Conservation (phyloP, 2,797 vertebrate species). For the Gouania willdenowi region DNA sequence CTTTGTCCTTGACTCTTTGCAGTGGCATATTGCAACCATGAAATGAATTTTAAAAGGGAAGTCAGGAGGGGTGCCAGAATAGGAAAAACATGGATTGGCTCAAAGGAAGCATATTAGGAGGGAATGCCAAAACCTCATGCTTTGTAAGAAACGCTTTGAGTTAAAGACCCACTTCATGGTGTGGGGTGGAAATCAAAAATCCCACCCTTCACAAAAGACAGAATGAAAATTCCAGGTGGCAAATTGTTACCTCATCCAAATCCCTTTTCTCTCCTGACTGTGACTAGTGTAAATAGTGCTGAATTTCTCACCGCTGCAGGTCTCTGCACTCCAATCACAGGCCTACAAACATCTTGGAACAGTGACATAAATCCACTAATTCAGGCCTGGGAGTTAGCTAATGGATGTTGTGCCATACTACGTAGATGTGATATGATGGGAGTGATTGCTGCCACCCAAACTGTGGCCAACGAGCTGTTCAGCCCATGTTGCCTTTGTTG, state of each 20-base stretch:
- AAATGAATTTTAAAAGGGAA: constrained; percentile 69
- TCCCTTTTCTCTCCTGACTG: constrained; percentile 16
- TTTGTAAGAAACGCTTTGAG: constrained; percentile 68
- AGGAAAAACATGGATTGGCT: constrained; percentile 76
- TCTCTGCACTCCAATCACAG: constrained; percentile 51
- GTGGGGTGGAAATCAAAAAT: constrained; percentile 45
- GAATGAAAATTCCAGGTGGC: constrained; percentile 56
- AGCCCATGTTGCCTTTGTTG: constrained; percentile 73
- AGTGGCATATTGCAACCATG: constrained; percentile 71
- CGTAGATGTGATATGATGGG: constrained; percentile 66
- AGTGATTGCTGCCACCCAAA: constrained; percentile 80
- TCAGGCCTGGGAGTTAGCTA: constrained; percentile 62
- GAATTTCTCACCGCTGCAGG: constrained; percentile 50
- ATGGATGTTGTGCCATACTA: constrained; percentile 60
- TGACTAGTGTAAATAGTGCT: constrained; percentile 19
- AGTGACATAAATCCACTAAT: constrained; percentile 65
- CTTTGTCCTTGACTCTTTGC: constrained; percentile 14
- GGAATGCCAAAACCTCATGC: constrained; percentile 72
- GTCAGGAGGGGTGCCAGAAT: constrained; percentile 61
- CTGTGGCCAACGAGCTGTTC: constrained; percentile 63
- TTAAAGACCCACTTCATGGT: constrained; percentile 68
- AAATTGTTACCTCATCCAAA: constrained; percentile 59
- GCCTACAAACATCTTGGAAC: constrained; percentile 64
- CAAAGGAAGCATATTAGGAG: constrained; percentile 60
- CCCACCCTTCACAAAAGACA: constrained; percentile 39